These are phyloP conservation scores for Drosophila aff. DNA, from an alignment of 1,140 invertebrate genomes.

Conservation along the genomic window DNA sequence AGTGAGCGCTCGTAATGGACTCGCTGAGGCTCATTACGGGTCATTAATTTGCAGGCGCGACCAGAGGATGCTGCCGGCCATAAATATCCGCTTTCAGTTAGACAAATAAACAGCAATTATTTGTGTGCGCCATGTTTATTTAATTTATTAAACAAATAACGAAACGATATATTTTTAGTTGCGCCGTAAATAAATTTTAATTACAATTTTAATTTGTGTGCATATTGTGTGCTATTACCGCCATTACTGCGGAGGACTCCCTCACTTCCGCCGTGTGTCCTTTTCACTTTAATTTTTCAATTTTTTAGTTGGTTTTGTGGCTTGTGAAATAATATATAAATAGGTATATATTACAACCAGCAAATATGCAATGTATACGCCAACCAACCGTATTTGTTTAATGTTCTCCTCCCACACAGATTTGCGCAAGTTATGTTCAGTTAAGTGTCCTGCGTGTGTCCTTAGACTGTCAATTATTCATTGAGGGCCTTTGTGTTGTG, in stretches of 20 bases:
- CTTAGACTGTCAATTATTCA: conserved; percentile 83
- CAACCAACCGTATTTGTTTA: conserved; percentile 37
- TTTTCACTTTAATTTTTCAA: conserved; percentile 28
- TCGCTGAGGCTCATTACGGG: conserved; percentile 55
- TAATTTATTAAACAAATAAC: conserved; percentile 56
- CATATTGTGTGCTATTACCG: conserved; percentile 13
- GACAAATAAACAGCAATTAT: conserved; percentile 76
- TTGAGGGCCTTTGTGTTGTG: conserved; percentile 77
- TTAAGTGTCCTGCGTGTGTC: conserved; percentile 79
- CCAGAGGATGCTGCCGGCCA: conserved; percentile 47
- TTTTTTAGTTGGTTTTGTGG: conserved; percentile 36
- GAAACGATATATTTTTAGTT: conserved; percentile 41
- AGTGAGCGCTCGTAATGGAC: conserved; percentile 26
- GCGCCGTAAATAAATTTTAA: conserved; percentile 45
- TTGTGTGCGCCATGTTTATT: conserved; percentile 51
- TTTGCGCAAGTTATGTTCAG: conserved; percentile 85
- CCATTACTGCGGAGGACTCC: conserved; percentile 2
- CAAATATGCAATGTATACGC: conserved; percentile 65
- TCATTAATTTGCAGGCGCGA: conserved; percentile 69
- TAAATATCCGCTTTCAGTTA: conserved; percentile 77
- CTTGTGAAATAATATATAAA: conserved; percentile 40
- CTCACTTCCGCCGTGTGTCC: neutral
- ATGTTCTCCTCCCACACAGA: conserved; percentile 66
- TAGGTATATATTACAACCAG: conserved; percentile 36
- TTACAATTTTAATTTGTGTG: conserved; percentile 50